Evolutionary conservation across 2,888 invertebrate species (phyloP), one percentile per base, ranked within the genome.

Genomic region (Drosophila paranaensis): DNA sequence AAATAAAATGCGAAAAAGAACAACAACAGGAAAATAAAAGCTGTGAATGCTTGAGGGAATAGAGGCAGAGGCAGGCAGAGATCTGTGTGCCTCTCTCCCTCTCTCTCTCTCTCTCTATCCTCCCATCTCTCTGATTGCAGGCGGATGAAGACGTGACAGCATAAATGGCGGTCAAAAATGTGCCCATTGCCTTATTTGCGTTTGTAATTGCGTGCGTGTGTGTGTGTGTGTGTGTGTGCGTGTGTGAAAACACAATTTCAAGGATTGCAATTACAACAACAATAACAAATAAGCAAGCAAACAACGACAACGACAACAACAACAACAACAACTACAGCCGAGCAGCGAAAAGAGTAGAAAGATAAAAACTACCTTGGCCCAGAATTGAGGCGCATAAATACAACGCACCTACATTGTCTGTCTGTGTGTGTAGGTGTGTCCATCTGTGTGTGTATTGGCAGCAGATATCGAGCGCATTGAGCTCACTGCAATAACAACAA

Each of bases 341-440:
- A 58, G 16, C 50, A 39, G 54, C 60, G 79, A 74, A 67, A 79
- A 81, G 74, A 77, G 83, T 79, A 87, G 76, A 89, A 90, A 83
- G 84, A 89, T 88, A 90, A 90, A 89, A 89, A 88, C 88, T 84
- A 90, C 89, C 89, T 89, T 89, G 89, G 89, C 89, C 89, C 89
- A 89, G 88, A 89, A 89, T 88, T 81, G 84, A 82, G 77, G 74
- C 81, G 77, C 77, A 81, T 77, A 81, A 81, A 79, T 66, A 73
- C 79, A 79, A 81, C 87, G 84, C 84, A 84, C 84, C 84, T 89
- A 84, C 89, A 89, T 87, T 71, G 66, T 51, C 67, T 68, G 30
- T 57, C n/a, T 54, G 45, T 46, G 45, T 53, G 48, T 64, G 53
- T 69, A 68, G 42, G 75, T 79, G 65, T 74, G 75, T 79, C 62